Conservation (phyloP, 53 echinoderm and acorn worm species). For the Holothuria scabra region DNA sequence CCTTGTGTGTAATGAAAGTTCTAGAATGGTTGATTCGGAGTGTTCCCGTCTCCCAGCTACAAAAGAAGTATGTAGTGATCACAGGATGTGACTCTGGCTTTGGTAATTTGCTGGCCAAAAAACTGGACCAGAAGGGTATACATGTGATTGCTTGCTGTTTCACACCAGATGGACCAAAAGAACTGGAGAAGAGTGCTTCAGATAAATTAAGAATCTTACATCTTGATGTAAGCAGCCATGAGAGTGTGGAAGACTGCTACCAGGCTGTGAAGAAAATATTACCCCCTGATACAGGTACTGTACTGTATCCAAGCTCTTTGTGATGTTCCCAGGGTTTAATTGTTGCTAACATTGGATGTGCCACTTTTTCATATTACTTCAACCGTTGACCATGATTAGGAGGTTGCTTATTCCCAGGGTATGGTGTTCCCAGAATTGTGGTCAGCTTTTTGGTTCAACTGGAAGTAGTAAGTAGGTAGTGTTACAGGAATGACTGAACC, state of each 20-base stretch:
- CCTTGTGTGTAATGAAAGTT: not conserved
- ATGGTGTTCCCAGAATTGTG: too few species aligned
- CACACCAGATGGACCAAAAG: slow-evolving; percentile 54
- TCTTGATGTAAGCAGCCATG: slow-evolving; percentile 71
- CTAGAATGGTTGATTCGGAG: slow-evolving; percentile 42
- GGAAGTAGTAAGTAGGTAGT: too few species aligned
- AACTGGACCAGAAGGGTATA: slow-evolving; percentile 66
- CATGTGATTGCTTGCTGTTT: slow-evolving; percentile 80
- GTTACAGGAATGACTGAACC: too few species aligned
- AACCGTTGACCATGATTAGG: too few species aligned
- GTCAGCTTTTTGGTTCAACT: too few species aligned
- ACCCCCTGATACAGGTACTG: slow-evolving; percentile 59
- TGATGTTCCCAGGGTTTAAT: too few species aligned
- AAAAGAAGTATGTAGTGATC: slow-evolving; percentile 61
- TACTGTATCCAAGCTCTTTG: not conserved
- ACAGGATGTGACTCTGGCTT: slow-evolving; percentile 86
- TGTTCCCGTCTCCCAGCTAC: not conserved
- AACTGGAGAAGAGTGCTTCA: slow-evolving; percentile 47
- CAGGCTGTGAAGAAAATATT: slow-evolving; percentile 57
- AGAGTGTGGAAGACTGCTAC: slow-evolving; percentile 62
- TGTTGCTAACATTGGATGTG: not conserved
- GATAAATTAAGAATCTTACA: slow-evolving; percentile 47
- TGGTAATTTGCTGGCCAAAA: slow-evolving; percentile 71
- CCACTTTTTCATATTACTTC: too few species aligned
- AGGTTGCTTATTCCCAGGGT: too few species aligned